phyloP scores from a whole-genome alignment of 1,140 invertebrate genomes.

The Maniola jurtina region DNA sequence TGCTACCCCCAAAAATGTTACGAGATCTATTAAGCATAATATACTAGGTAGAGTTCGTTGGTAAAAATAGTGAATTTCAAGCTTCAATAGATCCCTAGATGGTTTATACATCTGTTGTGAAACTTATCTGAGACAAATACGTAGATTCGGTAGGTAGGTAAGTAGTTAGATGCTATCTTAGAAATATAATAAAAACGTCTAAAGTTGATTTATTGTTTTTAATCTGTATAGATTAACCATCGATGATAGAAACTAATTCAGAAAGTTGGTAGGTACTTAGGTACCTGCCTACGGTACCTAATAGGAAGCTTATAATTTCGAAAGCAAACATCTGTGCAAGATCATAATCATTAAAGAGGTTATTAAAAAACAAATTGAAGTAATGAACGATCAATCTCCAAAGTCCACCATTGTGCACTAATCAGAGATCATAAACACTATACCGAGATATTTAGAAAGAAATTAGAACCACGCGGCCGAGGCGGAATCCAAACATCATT shows the following conservation, averaged over 20 bases:
- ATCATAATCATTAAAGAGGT: constrained; percentile 11
- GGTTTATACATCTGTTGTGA: too few relatives aligned
- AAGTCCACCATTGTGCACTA: constrained; percentile 7
- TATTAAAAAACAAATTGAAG: constrained; percentile 11
- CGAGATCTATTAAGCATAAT: too few relatives aligned
- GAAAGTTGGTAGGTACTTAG: neutral
- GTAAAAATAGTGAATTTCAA: too few relatives aligned
- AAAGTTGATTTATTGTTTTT: constrained; percentile 4
- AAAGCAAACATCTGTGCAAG: constrained; percentile 2
- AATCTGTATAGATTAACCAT: neutral
- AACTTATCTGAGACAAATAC: too few relatives aligned
- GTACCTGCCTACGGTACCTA: too few relatives aligned
- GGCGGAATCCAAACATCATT: constrained; percentile 38
- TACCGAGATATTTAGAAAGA: constrained; percentile 27
- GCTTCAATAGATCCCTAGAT: too few relatives aligned
- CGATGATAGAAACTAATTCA: constrained; percentile 1
- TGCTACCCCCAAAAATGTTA: too few relatives aligned
- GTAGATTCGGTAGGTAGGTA: too few relatives aligned
- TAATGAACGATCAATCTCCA: constrained; percentile 20
- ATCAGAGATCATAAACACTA: constrained; percentile 26
- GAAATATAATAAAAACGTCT: neutral
- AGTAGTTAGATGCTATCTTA: neutral
- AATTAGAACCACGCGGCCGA: constrained; percentile 29
- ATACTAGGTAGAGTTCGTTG: too few relatives aligned
- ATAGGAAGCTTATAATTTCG: constrained; percentile 2